A percentile compares a stretch with the other conserved stretches of the same genome.
phyloP scores from a whole-genome alignment of 2,797 vertebrate species.

The Gila robusta region DNA sequence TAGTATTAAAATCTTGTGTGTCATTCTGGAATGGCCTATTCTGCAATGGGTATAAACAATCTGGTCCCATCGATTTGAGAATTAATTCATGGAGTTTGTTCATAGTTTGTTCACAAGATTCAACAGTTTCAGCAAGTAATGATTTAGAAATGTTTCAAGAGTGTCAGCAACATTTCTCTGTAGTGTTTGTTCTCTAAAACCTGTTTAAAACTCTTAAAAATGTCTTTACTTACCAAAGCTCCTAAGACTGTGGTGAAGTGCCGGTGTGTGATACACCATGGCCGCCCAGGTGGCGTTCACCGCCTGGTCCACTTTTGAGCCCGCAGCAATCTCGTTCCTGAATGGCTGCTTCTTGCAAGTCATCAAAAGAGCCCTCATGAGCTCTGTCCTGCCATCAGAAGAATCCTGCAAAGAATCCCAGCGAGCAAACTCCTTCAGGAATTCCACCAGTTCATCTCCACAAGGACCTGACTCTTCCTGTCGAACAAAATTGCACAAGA shows the following conservation, averaged over 20 bases:
- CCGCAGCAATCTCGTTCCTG: conserved; percentile 89
- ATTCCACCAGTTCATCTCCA: conserved; percentile 80
- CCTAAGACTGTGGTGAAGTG: conserved; percentile 87
- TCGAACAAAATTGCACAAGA: background rate
- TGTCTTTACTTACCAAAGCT: conserved; percentile 85
- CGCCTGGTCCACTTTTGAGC: conserved; percentile 93
- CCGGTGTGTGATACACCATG: conserved; percentile 95
- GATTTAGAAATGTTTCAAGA: background rate
- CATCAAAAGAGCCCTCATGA: conserved; percentile 88
- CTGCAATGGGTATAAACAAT: too few species aligned
- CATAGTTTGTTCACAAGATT: too few species aligned
- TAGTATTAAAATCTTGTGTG: too few species aligned
- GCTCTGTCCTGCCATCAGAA: conserved; percentile 84
- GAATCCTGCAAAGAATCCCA: conserved; percentile 90
- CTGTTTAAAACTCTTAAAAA: background rate
- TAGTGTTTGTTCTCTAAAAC: background rate
- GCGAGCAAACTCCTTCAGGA: conserved; percentile 90
- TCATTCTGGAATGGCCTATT: too few species aligned
- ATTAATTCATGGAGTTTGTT: too few species aligned
- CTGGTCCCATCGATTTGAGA: too few species aligned
- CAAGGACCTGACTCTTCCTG: conserved; percentile 71
- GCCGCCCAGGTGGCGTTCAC: conserved; percentile 96
- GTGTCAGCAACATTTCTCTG: background rate
- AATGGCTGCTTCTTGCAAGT: conserved; percentile 89
- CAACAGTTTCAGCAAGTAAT: background rate